Percentiles rank a stretch among this genome's conserved stretches.
Conservation (phyloP, 2,888 invertebrate species). For the Phyto melanocephala region DNA sequence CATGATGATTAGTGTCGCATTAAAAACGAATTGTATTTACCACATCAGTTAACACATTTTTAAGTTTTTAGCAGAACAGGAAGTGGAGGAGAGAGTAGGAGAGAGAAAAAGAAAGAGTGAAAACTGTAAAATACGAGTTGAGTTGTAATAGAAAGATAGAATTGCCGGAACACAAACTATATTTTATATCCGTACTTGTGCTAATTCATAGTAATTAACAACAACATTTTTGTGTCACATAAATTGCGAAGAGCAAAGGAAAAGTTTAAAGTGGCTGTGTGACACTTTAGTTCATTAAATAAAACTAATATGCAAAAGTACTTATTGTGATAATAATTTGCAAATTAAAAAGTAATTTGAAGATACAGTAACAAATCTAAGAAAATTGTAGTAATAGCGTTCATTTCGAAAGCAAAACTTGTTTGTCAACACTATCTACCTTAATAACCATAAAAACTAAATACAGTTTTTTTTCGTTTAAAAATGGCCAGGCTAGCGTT, state of each 20-base stretch:
- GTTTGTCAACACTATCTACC: too few relatives aligned
- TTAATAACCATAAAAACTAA: background rate
- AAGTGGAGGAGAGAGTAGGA: background rate
- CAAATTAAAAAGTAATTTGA: too few relatives aligned
- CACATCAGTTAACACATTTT: constrained; percentile 61
- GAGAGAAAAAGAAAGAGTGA: background rate
- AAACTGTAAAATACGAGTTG: background rate
- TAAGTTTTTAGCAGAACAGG: constrained; percentile 25
- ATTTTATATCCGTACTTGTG: constrained; percentile 34
- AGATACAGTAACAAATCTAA: too few relatives aligned
- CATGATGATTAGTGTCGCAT: constrained; percentile 64
- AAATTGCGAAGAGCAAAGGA: background rate
- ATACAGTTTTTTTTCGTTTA: background rate
- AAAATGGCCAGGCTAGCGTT: background rate
- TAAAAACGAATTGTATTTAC: constrained; percentile 63
- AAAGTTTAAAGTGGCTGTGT: constrained; percentile 30
- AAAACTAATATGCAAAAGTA: background rate
- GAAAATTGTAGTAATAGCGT: too few relatives aligned
- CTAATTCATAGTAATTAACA: constrained; percentile 35
- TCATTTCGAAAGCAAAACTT: too few relatives aligned
- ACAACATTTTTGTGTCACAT: background rate
- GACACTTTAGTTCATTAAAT: constrained; percentile 30
- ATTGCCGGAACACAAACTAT: constrained; percentile 48
- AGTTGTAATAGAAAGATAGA: constrained; percentile 26
- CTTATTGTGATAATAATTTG: too few relatives aligned